These are phyloP conservation scores for Willowsia nigromaculata DNA, from an alignment of 2,888 invertebrate genomes.

Conservation along the genomic window DNA sequence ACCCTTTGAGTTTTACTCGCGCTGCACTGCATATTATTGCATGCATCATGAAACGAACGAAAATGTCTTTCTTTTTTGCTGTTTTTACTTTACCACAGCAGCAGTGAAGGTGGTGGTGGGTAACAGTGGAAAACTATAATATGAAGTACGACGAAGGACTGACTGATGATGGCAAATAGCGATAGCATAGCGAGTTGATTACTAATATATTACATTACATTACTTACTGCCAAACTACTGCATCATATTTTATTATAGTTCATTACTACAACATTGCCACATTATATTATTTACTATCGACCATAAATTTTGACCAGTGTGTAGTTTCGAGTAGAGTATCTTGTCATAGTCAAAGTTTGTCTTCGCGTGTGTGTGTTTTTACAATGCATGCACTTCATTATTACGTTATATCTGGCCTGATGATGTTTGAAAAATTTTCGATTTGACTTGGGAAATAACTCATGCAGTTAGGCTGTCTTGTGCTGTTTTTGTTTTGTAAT, in stretches of 20 bases:
- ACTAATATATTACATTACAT: slow-evolving; percentile 49
- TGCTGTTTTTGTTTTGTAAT: slow-evolving; percentile 30
- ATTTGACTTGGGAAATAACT: slow-evolving; percentile 27
- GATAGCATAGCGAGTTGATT: slow-evolving; percentile 42
- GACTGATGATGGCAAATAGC: slow-evolving; percentile 46
- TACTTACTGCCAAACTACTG: slow-evolving; percentile 32
- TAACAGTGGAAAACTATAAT: not conserved
- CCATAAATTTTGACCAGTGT: slow-evolving; percentile 33
- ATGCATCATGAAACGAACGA: slow-evolving; percentile 30
- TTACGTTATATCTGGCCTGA: not conserved
- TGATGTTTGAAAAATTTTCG: slow-evolving; percentile 24
- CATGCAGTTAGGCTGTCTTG: not conserved
- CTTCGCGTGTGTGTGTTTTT: not conserved
- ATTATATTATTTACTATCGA: slow-evolving; percentile 37
- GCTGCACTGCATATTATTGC: slow-evolving; percentile 42
- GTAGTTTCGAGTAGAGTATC: not conserved
- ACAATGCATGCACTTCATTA: not conserved
- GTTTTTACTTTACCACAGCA: not conserved
- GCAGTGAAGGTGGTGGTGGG: not conserved
- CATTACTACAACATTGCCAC: slow-evolving; percentile 13
- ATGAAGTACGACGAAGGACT: not conserved
- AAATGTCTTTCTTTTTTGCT: slow-evolving; percentile 37
- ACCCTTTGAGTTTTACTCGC: slow-evolving; percentile 23
- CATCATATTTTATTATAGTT: slow-evolving; percentile 26
- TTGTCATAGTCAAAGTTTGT: not conserved